Conservation (phyloP, 2,888 invertebrate genomes). For the Polyommatus icarus region DNA sequence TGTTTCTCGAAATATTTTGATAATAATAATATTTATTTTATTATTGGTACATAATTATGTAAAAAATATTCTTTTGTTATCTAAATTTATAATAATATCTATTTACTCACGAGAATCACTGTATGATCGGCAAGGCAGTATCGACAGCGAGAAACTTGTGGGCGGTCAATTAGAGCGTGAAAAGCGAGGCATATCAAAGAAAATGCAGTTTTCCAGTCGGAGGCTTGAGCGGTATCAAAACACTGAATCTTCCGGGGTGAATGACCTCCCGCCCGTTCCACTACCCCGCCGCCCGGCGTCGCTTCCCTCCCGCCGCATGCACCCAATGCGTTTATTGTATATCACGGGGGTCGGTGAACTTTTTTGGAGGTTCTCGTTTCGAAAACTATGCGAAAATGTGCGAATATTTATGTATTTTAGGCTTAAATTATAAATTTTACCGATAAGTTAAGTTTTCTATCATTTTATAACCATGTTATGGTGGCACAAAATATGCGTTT, state of each 20-base stretch:
- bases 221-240: conserved; percentile 78
- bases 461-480: not conserved
- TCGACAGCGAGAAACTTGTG: conserved; percentile 39
- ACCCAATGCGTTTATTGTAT: conserved; percentile 76
- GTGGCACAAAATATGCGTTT: conserved; percentile 58
- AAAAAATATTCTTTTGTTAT: not conserved
- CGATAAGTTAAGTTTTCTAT: not conserved
- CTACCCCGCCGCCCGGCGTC: conserved; percentile 59
- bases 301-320: conserved; percentile 58
- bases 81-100: too few relatives aligned
- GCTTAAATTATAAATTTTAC: not conserved
- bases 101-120: conserved; percentile 1
- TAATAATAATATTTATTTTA: too few relatives aligned
- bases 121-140: not conserved
- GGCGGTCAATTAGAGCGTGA: conserved; percentile 72
- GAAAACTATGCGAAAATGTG: not conserved
- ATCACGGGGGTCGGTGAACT: conserved; percentile 75
- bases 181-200: conserved; percentile 76
- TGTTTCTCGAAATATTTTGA: too few relatives aligned
- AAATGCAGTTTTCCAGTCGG: conserved; percentile 76
- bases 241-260: conserved; percentile 81
- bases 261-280: conserved; percentile 65
- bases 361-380: conserved; percentile 49
- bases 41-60: too few relatives aligned
- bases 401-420: not conserved